Base-by-base conservation (phyloP, 1,140 invertebrate genomes). In the Matsumurasca onukii region DNA sequence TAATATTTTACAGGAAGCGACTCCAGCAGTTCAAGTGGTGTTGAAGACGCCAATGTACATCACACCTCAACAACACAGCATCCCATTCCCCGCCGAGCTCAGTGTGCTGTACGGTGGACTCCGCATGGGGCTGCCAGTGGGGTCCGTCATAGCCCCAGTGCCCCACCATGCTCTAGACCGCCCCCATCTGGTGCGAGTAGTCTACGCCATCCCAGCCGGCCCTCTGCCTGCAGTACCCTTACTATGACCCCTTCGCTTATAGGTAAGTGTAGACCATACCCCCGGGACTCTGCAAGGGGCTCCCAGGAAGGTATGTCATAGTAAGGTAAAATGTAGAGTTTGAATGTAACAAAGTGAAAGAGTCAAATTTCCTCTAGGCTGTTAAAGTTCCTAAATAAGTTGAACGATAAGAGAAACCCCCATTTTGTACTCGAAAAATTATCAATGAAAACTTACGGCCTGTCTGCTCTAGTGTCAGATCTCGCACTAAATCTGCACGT, bases 161-260 rank as follows among this genome's bases (percentile, higher is more conserved):
- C 73, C 73, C 1, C 55, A 30, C 25, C 49, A 66, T 12, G 31
- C 15, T 0, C 27, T 71, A 20, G 24, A 71, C 12, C 72, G 71
- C 1, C 70, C 74, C 1, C 66, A 71, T 20, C 52, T 75, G 3
- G 65, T 77, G 31, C 69, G 71, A 2, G 71, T 75, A 0, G 63
- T 77, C n/a, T 77, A 76, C 61, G 76, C 76, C 2, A 66, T 77
- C 17, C 74, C 76, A 3, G 70, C 73, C 3, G 48, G 49, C 13
- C 70, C 71, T 5, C 69, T 70, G 12, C 71, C 45, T 69, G 9
- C 71, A 70, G 24, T 73, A 73, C 68, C 72, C 72, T 15, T 70
- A 71, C 49, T 71, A 52, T 59, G 22, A 59, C 31, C 61, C 64
- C 12, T 72, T 72, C 55, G 39, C 67, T 15, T 69, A 66, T 67